These are phyloP conservation scores for Arge pagana DNA, from an alignment of 2,888 invertebrate species.

Conservation along the genomic window DNA sequence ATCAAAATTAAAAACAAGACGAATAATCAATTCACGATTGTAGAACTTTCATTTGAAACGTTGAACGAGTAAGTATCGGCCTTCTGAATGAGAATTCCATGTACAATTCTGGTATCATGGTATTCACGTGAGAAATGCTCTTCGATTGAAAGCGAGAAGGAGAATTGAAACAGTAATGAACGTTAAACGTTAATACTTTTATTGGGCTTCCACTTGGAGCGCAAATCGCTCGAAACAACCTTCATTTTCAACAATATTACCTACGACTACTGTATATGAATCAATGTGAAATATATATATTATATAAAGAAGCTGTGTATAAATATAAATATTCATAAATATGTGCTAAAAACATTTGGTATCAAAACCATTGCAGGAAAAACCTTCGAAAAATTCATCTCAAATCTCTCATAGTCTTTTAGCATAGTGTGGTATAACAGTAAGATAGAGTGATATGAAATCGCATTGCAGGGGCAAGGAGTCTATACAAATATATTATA, in stretches of 20 bases:
- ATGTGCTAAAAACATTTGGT: constrained; percentile 48
- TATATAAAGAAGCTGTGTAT: constrained; percentile 46
- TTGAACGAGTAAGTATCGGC: constrained; percentile 11
- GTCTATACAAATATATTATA: constrained; percentile 7
- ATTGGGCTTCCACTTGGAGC: constrained; percentile 41
- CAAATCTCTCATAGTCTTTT: constrained; percentile 18
- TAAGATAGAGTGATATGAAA: constrained; percentile 12
- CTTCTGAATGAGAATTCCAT: constrained; percentile 4
- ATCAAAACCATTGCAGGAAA: constrained; percentile 49
- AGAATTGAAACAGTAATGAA: constrained; percentile 47
- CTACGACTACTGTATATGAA: constrained; percentile 37
- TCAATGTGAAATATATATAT: constrained; percentile 40
- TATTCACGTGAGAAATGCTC: constrained; percentile 12
- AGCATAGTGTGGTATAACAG: constrained; percentile 10
- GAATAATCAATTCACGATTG: not conserved
- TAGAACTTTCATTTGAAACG: not conserved
- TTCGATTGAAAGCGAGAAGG: constrained; percentile 26
- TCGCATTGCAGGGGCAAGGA: constrained; percentile 13
- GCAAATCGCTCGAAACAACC: constrained; percentile 35
- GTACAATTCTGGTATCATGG: constrained; percentile 13
- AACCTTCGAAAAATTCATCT: constrained; percentile 31
- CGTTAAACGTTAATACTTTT: constrained; percentile 48
- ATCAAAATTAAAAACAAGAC: constrained; percentile 4
- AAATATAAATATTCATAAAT: constrained; percentile 46
- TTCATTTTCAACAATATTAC: constrained; percentile 39